A percentile compares a stretch with the other conserved stretches of the same genome.
These are phyloP conservation scores for Cyphomyrus plagiostoma DNA, from an alignment of 2,113 vertebrate species.

Conservation along the genomic window DNA sequence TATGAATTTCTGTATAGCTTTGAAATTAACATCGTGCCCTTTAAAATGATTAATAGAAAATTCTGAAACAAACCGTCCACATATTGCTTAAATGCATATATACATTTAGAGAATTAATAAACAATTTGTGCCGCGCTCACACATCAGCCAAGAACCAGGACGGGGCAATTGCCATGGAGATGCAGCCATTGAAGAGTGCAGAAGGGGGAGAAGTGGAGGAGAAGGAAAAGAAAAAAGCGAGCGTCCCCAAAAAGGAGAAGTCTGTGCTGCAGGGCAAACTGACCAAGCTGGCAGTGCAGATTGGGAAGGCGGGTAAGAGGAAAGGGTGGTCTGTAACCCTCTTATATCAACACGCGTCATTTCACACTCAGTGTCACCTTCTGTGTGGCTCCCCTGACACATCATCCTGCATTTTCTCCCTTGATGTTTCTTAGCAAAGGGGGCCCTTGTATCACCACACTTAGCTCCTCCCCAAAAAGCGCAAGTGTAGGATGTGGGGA, in stretches of 20 bases:
- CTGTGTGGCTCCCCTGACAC: not conserved
- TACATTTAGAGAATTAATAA: not conserved
- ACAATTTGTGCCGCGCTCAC: not conserved
- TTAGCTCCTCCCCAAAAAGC: not conserved
- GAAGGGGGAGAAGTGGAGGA: constrained; percentile 84
- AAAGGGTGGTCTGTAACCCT: not conserved
- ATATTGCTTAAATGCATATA: not conserved
- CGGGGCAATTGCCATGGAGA: constrained; percentile 84
- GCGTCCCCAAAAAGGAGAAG: constrained; percentile 79
- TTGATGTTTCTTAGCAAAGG: not conserved
- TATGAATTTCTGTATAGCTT: not conserved
- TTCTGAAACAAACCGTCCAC: not conserved
- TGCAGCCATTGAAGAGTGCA: constrained; percentile 85
- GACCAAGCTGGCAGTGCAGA: constrained; percentile 85
- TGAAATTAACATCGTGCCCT: not conserved
- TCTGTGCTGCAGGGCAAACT: constrained; percentile 87
- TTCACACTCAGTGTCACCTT: not conserved
- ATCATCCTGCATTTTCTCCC: not conserved
- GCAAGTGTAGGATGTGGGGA: not conserved
- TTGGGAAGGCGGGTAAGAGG: constrained; percentile 79
- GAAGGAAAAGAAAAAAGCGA: constrained; percentile 75
- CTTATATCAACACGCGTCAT: not conserved
- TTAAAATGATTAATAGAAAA: not conserved
- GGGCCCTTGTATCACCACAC: not conserved
- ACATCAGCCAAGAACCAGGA: constrained; percentile 79